Evolutionary conservation across 2,797 vertebrate genomes (phyloP).

Genomic region (Bradypus variegatus): DNA sequence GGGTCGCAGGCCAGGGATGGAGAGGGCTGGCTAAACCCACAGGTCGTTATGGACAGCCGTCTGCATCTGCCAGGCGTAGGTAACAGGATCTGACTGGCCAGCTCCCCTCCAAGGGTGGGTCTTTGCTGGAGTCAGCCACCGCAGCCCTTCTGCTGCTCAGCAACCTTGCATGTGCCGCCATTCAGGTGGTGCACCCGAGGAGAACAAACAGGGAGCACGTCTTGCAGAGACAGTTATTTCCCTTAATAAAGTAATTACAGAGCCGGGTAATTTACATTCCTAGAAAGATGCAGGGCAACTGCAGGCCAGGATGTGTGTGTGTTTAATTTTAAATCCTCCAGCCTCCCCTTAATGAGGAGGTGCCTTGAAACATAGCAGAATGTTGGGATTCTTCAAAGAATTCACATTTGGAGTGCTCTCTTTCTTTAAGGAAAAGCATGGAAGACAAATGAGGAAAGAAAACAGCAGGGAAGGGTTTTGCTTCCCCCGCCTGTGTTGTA

Average conservation of each 20-base stretch:
- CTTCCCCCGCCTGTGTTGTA: not conserved
- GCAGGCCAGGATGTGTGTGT: not conserved
- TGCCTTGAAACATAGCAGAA: slow-evolving; percentile 17
- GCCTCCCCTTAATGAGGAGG: slow-evolving; percentile 40
- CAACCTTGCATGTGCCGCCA: not conserved
- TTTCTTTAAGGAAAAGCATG: slow-evolving; percentile 33
- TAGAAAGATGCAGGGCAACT: slow-evolving; percentile 45
- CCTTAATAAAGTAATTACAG: slow-evolving; percentile 18
- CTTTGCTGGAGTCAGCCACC: not conserved
- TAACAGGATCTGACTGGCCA: not conserved
- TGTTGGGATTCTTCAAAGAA: slow-evolving; percentile 34
- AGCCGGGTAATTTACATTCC: slow-evolving; percentile 35
- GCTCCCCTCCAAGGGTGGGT: not conserved
- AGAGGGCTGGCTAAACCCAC: not conserved
- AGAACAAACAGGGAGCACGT: not conserved
- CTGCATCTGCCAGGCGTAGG: not conserved
- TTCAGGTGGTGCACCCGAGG: not conserved
- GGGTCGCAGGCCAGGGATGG: not conserved
- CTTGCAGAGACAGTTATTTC: not conserved
- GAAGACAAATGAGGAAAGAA: slow-evolving; percentile 16
- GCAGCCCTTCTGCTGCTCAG: not conserved
- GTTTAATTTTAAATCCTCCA: slow-evolving; percentile 54
- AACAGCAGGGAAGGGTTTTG: slow-evolving; percentile 19
- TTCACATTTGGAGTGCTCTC: slow-evolving; percentile 3
- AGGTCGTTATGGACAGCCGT: not conserved